A percentile compares a stretch with the other conserved stretches of the same genome.
These are phyloP conservation scores for Egretta garzetta DNA, from an alignment of 2,113 vertebrate genomes.

Conservation along the genomic window DNA sequence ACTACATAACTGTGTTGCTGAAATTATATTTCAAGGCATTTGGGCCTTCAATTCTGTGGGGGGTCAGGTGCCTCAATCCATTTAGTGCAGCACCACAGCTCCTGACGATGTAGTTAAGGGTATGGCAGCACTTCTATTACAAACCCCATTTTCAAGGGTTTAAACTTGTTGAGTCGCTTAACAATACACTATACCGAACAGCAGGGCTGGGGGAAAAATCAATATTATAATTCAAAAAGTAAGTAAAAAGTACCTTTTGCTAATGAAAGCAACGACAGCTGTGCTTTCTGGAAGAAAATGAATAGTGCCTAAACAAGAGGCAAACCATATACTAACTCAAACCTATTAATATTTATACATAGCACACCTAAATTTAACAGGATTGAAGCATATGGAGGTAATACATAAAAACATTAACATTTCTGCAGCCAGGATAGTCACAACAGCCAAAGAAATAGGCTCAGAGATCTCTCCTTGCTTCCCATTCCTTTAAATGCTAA, in stretches of 20 bases:
- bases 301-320: neutral
- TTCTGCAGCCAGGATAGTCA: conserved; percentile 49
- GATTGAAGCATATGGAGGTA: conserved; percentile 54
- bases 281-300: conserved; percentile 39
- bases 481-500: conserved; percentile 35
- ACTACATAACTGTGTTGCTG: neutral
- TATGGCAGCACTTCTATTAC: neutral
- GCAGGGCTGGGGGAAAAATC: neutral
- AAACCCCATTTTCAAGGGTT: neutral
- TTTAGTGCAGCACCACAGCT: neutral
- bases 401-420: conserved; percentile 60
- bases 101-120: neutral
- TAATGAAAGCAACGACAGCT: conserved; percentile 29
- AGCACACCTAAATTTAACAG: conserved; percentile 41
- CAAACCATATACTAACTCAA: conserved; percentile 25
- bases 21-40: neutral
- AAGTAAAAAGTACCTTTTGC: neutral
- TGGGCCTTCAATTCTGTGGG: neutral
- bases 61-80: neutral
- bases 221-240: conserved; percentile 26
- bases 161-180: neutral
- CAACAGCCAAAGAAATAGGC: conserved; percentile 10
- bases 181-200: neutral
- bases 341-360: conserved; percentile 60
- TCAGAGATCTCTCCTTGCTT: conserved; percentile 6